Conservation (phyloP, 2,113 vertebrate genomes). For the Aythya baeri region DNA sequence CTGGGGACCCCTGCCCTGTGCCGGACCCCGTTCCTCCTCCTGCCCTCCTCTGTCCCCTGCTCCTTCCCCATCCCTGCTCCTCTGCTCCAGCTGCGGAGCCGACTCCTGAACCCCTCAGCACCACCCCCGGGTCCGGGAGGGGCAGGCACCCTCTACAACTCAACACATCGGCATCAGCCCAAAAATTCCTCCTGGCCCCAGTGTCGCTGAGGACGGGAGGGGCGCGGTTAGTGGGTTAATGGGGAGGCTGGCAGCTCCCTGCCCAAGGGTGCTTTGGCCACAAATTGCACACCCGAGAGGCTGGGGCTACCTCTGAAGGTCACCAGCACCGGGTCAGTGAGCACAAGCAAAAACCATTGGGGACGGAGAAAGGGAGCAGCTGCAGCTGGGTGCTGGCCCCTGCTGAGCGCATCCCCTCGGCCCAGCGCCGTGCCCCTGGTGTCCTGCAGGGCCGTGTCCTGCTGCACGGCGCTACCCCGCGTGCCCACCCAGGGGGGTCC, state of each 20-base stretch:
- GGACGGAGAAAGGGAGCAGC: background rate
- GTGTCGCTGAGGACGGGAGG: fast-evolving
- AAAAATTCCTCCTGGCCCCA: background rate
- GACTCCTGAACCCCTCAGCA: too few species aligned
- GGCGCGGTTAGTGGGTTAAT: background rate
- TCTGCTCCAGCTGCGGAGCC: too few species aligned
- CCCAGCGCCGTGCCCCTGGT: fast-evolving
- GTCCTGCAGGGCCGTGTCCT: fast-evolving
- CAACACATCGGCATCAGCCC: background rate
- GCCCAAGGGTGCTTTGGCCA: background rate
- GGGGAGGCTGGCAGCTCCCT: background rate
- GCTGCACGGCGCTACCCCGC: fast-evolving
- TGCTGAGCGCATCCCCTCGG: background rate
- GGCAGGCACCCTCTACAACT: background rate
- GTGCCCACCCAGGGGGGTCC: background rate
- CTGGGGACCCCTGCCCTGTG: background rate
- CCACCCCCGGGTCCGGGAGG: too few species aligned
- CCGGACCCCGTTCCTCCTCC: fast-evolving
- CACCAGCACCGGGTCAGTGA: fast-evolving
- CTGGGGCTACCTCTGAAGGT: background rate
- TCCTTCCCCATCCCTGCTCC: background rate
- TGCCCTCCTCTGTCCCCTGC: background rate
- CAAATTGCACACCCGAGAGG: constrained; percentile 18
- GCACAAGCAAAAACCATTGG: background rate
- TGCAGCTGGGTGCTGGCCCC: background rate